phyloP scores from a whole-genome alignment of 2,113 vertebrate genomes.

The Manacus vitellinus region DNA sequence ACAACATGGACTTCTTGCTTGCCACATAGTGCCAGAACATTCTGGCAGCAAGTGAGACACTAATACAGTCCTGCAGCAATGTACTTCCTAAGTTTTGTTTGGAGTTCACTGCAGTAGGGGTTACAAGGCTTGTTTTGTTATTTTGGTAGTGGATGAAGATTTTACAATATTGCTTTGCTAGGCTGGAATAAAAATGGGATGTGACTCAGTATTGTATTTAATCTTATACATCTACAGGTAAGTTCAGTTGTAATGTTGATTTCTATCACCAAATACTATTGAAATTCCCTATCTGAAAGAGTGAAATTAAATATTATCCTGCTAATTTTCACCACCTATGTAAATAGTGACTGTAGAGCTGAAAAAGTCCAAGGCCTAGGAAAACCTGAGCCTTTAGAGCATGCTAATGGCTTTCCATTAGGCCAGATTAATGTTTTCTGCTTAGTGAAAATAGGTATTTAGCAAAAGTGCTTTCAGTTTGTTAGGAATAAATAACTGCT shows the following conservation, averaged over 20 bases:
- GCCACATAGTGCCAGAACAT: background rate
- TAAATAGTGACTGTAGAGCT: background rate
- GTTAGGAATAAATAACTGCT: conserved; percentile 31
- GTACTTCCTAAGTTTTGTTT: background rate
- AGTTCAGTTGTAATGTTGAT: background rate
- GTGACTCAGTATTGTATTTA: conserved; percentile 4
- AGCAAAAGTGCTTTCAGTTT: conserved; percentile 15
- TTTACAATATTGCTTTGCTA: background rate
- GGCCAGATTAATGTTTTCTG: conserved; percentile 37
- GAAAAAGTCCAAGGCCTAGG: background rate
- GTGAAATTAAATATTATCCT: conserved; percentile 2
- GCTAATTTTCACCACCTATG: background rate
- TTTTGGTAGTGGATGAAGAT: background rate
- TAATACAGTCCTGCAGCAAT: background rate
- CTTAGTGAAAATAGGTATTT: conserved; percentile 37
- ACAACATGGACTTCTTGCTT: background rate
- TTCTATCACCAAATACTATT: background rate
- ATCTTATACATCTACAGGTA: background rate
- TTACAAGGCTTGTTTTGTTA: background rate
- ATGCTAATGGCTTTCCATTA: conserved; percentile 50
- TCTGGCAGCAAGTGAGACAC: background rate
- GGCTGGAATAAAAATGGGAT: background rate
- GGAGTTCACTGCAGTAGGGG: background rate
- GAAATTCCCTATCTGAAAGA: background rate
- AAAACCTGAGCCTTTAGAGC: conserved; percentile 17